Conservation (phyloP, 2,888 invertebrate genomes). For the Muscina levida region DNA sequence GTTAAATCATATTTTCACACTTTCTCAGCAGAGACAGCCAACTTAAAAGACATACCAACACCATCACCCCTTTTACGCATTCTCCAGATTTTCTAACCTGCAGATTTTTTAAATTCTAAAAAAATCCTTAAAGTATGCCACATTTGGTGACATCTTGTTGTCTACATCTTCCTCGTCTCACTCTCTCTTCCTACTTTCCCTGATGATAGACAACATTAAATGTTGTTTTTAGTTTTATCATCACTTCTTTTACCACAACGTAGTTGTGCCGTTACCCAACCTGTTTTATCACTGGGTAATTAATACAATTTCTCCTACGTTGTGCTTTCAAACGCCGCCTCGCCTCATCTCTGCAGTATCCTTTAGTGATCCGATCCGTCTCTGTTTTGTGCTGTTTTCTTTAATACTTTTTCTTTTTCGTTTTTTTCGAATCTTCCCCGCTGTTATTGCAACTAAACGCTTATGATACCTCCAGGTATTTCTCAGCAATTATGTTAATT, state of each 20-base stretch:
- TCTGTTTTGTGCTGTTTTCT: slow-evolving; percentile 4
- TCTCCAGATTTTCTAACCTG: too few species aligned
- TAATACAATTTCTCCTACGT: slow-evolving; percentile 61
- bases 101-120: too few species aligned
- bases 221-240: slow-evolving; percentile 43
- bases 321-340: slow-evolving; percentile 1
- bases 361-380: neutral
- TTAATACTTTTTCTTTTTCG: slow-evolving; percentile 62
- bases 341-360: neutral
- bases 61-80: neutral
- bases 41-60: too few species aligned
- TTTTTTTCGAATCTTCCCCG: neutral
- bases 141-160: neutral
- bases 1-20: too few species aligned
- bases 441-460: slow-evolving; percentile 21
- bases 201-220: slow-evolving; percentile 46
- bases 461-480: slow-evolving; percentile 62
- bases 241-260: slow-evolving; percentile 13
- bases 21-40: too few species aligned
- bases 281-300: slow-evolving; percentile 53
- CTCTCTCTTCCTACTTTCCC: slow-evolving; percentile 20
- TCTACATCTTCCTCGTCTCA: neutral
- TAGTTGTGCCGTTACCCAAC: slow-evolving; percentile 36
- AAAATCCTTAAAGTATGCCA: slow-evolving; percentile 2
- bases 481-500: slow-evolving; percentile 78